Evolutionary conservation across 2,113 vertebrate species (phyloP), one percentile per base, ranked within the genome.

Genomic region (Rhinichthys klamathensis): DNA sequence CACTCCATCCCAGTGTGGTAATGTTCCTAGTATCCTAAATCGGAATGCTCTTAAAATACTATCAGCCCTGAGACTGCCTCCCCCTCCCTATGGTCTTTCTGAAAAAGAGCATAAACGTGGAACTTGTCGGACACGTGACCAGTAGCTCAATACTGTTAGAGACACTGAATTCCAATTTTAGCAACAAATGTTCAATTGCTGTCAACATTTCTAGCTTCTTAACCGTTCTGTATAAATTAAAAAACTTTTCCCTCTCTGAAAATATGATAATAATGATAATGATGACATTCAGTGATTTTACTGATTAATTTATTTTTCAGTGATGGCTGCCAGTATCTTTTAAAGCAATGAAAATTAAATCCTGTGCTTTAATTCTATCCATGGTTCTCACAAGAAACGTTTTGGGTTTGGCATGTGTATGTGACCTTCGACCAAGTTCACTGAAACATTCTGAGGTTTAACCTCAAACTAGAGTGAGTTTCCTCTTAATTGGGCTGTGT

Each of bases 381-480:
- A 51, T 21, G 23, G 63, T 70, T 69, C 11, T 41, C 63, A 79
- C 61, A 79, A 54, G 60, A 85, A 75, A 51, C 18, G 10, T 77
- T 60, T 67, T 32, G 84, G 76, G 46, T 60, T 80, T 77, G 84
- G 63, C 75, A 56, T 51, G 4, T 13, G 76, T 70, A 32, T 44
- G 32, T 46, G 63, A 85, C 63, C 75, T 80, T 69, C 12, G 32
- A 32, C 41, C 63, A 80, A 70, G 61, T 81, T 69, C 61, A 69
- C 38, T 69, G 61, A 51, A 81, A 81, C 61, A 81, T 81, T 35
- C 79, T 51, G 61, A 81, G 61, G 79, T 81, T 81, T 69, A 69
- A 69, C 61, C 79, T 81, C 79, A 81, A 65, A 67, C 79, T 81
- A 41, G 25, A 67, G 44, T 32, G 61, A 67, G 23, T 81, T 81